Base-by-base conservation (phyloP, 2,797 vertebrate species). In the Scleropages formosus region DNA sequence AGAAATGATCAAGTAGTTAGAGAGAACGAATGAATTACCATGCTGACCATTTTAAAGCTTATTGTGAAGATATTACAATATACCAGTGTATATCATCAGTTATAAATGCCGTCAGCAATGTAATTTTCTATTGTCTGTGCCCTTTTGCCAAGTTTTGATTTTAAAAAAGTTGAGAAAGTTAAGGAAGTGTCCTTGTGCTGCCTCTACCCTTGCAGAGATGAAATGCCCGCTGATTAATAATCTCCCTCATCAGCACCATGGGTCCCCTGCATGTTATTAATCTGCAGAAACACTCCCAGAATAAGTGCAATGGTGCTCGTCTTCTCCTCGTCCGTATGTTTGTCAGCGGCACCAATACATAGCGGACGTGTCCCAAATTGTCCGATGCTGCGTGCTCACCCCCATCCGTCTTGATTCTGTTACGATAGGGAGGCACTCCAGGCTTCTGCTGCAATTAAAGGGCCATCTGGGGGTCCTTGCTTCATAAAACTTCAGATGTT, bases 381-480 rank as follows among this genome's bases (percentile, higher is more conserved):
- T 31, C 4, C 0, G 8, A 58, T 18, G 26, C 3, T 22, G 13
- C 47, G 46, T 10, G 6, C 27, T 47, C 62, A 16, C 62, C 53
- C 3, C 56, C 20, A 84, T 89, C 84, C 79, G 81, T 88, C 87
- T 88, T 87, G 84, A 85, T 88, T 87, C 79, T 74, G 75, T 74
- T 81, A 79, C 84, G 87, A 87, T 85, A 87, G 85, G 81, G 87
- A 80, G 85, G 83, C 82, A 82, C 85, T 86, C 85, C 80, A 83
- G 75, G 85, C 78, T 84, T 85, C 84, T 81, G 78, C 84, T 85
- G 86, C 85, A 89, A 88, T 89, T 90, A 88, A 78, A 78, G 81
- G 80, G 87, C 87, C 87, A 87, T 89, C 88, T 89, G 86, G 81
- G 82, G 51, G 73, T 78, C 31, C 79, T 69, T 78, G 80, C 60